A percentile compares a stretch with the other conserved stretches of the same genome.
Evolutionary conservation across 2,797 vertebrate species (phyloP).

Genomic region (Paedocypris micromegethes): DNA sequence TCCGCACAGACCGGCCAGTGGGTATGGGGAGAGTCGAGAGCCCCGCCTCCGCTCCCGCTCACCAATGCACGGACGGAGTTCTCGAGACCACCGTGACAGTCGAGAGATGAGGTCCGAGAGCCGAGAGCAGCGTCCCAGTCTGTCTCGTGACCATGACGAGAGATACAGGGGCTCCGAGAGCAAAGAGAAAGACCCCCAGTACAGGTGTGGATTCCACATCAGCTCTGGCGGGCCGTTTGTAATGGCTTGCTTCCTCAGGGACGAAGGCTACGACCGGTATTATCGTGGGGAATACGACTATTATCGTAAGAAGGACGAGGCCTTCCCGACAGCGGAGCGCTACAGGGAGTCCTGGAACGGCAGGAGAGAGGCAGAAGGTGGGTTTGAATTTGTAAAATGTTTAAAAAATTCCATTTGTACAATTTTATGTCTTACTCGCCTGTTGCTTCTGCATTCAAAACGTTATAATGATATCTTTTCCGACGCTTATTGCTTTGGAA

Average conservation of each 20-base stretch:
- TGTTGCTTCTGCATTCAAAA: too few relatives aligned
- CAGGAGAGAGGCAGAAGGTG: slow-evolving; percentile 77
- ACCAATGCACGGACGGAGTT: slow-evolving; percentile 66
- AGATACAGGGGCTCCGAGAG: slow-evolving; percentile 49
- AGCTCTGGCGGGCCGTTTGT: too few relatives aligned
- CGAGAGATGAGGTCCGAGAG: slow-evolving; percentile 60
- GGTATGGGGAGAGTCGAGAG: slow-evolving; percentile 66
- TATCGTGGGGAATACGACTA: slow-evolving; percentile 75
- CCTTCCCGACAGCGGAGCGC: slow-evolving; percentile 68
- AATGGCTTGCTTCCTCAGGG: slow-evolving; percentile 53
- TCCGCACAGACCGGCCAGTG: slow-evolving; percentile 55
- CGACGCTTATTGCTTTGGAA: too few relatives aligned
- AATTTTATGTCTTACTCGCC: too few relatives aligned
- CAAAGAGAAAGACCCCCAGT: slow-evolving; percentile 70
- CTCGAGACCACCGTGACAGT: slow-evolving; percentile 72
- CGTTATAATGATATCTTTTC: too few relatives aligned
- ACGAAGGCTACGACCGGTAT: slow-evolving; percentile 79
- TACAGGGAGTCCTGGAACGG: slow-evolving; percentile 85
- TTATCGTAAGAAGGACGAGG: slow-evolving; percentile 83
- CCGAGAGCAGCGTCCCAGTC: slow-evolving; percentile 57
- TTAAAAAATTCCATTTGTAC: not conserved
- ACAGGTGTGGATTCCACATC: slow-evolving; percentile 55
- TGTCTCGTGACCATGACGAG: slow-evolving; percentile 61
- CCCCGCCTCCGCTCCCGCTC: slow-evolving; percentile 67
- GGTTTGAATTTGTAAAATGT: not conserved